phyloP scores from a whole-genome alignment of 2,888 invertebrate genomes.

The Spilarctia lutea region DNA sequence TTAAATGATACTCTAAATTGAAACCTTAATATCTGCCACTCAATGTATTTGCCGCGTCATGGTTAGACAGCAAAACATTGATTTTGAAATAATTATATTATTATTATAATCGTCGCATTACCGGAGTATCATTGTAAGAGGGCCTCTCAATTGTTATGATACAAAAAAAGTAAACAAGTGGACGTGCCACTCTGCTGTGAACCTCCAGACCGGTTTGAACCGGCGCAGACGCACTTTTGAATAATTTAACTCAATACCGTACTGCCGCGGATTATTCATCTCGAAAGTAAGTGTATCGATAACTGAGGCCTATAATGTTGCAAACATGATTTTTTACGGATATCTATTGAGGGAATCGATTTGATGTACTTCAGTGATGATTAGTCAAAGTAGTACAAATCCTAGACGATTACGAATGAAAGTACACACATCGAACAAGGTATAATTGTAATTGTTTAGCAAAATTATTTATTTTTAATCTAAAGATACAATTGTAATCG shows the following conservation, averaged over 20 bases:
- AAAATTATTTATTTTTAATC: not conserved
- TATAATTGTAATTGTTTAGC: not conserved
- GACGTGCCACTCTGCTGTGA: slow-evolving; percentile 39
- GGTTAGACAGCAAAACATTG: not conserved
- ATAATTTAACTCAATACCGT: slow-evolving; percentile 60
- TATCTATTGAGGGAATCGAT: not conserved
- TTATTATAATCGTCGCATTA: slow-evolving; percentile 20
- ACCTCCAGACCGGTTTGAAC: slow-evolving; percentile 53
- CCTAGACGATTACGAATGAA: not conserved
- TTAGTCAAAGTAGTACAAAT: not conserved
- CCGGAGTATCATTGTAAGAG: slow-evolving; percentile 26
- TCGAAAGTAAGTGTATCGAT: slow-evolving; percentile 41
- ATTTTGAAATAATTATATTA: slow-evolving; percentile 16
- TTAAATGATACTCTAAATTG: not conserved
- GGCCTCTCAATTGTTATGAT: slow-evolving; percentile 41
- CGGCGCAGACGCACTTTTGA: slow-evolving; percentile 54
- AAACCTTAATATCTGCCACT: not conserved
- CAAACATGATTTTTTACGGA: not conserved
- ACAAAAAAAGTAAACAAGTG: slow-evolving; percentile 46
- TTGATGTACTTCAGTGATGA: not conserved
- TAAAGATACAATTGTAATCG: not conserved
- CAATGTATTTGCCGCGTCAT: slow-evolving; percentile 11
- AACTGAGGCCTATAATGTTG: slow-evolving; percentile 20
- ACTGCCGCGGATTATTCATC: slow-evolving; percentile 47
- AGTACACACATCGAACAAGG: not conserved